These are phyloP conservation scores for Albula glossodonta DNA, from an alignment of 2,113 vertebrate species.

Conservation along the genomic window DNA sequence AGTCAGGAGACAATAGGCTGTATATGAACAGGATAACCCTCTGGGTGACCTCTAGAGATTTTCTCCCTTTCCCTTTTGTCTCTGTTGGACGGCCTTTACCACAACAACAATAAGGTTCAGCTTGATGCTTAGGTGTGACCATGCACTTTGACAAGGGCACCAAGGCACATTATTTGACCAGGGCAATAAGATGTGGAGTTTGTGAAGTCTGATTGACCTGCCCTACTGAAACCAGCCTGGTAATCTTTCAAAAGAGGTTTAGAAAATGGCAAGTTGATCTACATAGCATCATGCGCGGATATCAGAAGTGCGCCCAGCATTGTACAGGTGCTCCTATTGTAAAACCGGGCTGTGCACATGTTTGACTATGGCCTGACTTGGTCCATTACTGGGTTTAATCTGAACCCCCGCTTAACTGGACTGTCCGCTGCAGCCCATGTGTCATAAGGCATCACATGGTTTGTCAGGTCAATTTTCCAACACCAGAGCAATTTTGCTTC, in stretches of 20 bases:
- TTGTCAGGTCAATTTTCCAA: conserved; percentile 33
- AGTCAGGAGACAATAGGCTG: conserved; percentile 16
- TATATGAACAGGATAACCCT: not conserved
- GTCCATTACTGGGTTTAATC: conserved; percentile 16
- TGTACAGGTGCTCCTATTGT: conserved; percentile 34
- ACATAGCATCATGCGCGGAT: conserved; percentile 19
- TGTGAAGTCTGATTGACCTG: conserved; percentile 25
- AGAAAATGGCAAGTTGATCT: not conserved
- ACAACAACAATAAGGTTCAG: conserved; percentile 16
- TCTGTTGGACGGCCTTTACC: not conserved
- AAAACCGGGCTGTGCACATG: not conserved
- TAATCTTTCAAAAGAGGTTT: conserved; percentile 36
- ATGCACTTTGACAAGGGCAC: conserved; percentile 30
- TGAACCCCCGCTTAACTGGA: not conserved
- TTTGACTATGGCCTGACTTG: conserved; percentile 6
- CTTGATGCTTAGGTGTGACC: conserved; percentile 28
- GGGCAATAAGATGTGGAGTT: conserved; percentile 21
- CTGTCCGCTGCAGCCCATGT: conserved; percentile 13
- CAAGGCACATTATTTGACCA: conserved; percentile 26
- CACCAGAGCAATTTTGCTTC: not conserved
- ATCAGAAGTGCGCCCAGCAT: conserved; percentile 19
- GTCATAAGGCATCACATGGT: conserved; percentile 36
- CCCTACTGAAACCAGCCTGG: conserved; percentile 24
- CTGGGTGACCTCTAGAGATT: conserved; percentile 5
- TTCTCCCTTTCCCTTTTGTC: not conserved